Evolutionary conservation across 2,797 vertebrate species (phyloP).

Genomic region (Basileuterus tristriatus): DNA sequence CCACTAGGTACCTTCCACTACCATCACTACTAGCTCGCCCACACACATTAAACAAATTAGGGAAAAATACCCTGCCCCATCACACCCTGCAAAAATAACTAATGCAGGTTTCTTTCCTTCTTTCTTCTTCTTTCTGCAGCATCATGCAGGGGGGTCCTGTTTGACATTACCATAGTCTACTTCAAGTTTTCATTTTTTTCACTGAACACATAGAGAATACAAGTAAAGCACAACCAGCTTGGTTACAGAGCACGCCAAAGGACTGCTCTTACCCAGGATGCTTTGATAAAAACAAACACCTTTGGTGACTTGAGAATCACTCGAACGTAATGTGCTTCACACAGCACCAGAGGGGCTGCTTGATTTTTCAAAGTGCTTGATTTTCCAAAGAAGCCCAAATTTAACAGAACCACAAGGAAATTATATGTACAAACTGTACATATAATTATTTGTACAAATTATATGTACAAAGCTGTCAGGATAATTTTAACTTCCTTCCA

Average conservation of each 20-base stretch:
- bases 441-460: neutral
- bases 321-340: neutral
- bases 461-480: neutral
- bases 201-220: neutral
- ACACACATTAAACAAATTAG: neutral
- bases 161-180: neutral
- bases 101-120: neutral
- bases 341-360: neutral
- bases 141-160: neutral
- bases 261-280: neutral
- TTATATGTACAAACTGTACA: neutral
- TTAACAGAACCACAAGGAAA: neutral
- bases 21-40: neutral
- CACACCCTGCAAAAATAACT: neutral
- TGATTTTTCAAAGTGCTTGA: constrained; percentile 12
- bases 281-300: constrained; percentile 14
- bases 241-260: neutral
- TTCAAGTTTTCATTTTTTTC: neutral
- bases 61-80: neutral
- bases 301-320: neutral
- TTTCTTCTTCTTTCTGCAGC: neutral
- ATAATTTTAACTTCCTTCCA: constrained; percentile 1
- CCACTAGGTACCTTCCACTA: accelerated
- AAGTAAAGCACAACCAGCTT: neutral
- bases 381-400: neutral